A percentile compares a stretch with the other conserved stretches of the same genome.
Conservation (phyloP, 1,140 invertebrate genomes). For the Aphaenogaster rudis region DNA sequence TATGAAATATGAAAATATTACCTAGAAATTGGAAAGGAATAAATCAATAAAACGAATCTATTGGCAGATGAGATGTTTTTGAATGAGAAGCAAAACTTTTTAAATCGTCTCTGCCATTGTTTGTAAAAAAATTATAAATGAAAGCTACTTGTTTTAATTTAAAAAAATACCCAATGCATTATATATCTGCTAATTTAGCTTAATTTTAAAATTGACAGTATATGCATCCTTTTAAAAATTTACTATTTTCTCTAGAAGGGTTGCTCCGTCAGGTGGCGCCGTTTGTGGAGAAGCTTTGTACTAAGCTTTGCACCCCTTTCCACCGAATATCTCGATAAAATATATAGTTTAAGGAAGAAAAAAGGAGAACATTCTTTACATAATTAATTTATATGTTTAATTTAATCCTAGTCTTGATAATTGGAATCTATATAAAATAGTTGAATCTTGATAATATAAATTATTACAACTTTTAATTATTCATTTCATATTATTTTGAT, state of each 20-base stretch:
- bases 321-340: not conserved
- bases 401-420: not conserved
- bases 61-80: constrained; percentile 1
- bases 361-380: not conserved
- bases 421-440: not conserved
- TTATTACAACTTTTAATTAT: constrained; percentile 38
- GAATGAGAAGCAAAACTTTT: constrained; percentile 7
- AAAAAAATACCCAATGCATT: not conserved
- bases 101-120: not conserved
- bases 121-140: not conserved
- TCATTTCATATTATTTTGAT: not conserved
- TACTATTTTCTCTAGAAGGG: constrained; percentile 5
- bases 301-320: constrained; percentile 25
- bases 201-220: not conserved
- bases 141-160: not conserved
- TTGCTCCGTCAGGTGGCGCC: constrained; percentile 70
- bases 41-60: constrained; percentile 24
- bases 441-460: constrained; percentile 15
- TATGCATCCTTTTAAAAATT: not conserved
- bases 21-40: constrained; percentile 2
- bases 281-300: constrained; percentile 53
- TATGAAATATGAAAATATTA: constrained; percentile 25
- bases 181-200: not conserved
- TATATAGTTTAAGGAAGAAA: not conserved
- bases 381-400: not conserved